phyloP scores from a whole-genome alignment of 2,113 vertebrate genomes.

The Colius striatus region DNA sequence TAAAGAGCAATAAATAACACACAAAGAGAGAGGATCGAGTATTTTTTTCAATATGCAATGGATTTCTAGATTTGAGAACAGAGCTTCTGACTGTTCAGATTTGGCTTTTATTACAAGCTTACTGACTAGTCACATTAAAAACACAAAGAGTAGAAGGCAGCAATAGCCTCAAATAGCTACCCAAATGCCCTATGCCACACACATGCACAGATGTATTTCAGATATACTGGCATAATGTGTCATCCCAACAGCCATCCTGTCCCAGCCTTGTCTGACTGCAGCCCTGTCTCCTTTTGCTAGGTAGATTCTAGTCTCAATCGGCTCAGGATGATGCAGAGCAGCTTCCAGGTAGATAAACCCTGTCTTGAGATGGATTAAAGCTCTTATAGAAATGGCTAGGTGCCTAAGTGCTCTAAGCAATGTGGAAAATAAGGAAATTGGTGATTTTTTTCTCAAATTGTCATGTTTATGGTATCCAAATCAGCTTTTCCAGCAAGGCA shows the following conservation, averaged over 20 bases:
- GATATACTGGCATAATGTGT: neutral
- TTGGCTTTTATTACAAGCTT: neutral
- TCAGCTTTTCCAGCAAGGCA: neutral
- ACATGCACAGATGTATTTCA: neutral
- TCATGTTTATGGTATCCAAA: neutral
- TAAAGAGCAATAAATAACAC: neutral
- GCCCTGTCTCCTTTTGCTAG: neutral
- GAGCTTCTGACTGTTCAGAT: neutral
- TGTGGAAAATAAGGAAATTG: neutral
- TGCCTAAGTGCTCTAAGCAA: neutral
- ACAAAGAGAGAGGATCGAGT: neutral
- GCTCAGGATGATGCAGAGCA: neutral
- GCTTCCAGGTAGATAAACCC: neutral
- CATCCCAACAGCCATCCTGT: neutral
- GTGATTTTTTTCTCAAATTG: neutral
- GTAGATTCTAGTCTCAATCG: neutral
- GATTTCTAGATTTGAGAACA: neutral
- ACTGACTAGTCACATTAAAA: neutral
- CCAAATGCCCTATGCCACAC: neutral
- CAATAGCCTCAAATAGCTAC: neutral
- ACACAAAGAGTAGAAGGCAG: neutral
- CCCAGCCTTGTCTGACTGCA: neutral
- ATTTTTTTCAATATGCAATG: neutral
- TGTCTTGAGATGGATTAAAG: neutral
- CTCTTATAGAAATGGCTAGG: neutral